phyloP scores from a whole-genome alignment of 2,888 invertebrate species.

The Dicyrtomina minuta region DNA sequence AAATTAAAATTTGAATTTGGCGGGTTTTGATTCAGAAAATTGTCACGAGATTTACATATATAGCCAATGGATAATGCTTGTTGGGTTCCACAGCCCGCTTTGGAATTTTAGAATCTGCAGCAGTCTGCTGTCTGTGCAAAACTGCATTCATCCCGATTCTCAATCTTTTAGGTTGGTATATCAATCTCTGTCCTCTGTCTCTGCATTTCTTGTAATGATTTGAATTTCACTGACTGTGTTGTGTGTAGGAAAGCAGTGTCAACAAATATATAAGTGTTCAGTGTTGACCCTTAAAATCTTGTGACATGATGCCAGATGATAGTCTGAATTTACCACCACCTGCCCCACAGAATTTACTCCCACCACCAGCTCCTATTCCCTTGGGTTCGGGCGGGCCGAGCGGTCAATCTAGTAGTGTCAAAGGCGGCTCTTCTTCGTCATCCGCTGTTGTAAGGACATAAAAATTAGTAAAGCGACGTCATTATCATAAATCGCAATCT shows the following conservation, averaged over 20 bases:
- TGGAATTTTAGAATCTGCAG: background rate
- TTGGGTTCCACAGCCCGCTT: background rate
- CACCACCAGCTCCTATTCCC: conserved; percentile 24
- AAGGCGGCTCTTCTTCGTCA: conserved; percentile 31
- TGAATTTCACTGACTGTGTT: too few relatives aligned
- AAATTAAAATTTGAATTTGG: conserved; percentile 2
- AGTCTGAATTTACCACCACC: conserved; percentile 26
- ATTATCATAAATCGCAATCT: too few relatives aligned
- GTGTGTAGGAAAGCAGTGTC: too few relatives aligned
- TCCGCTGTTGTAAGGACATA: conserved; percentile 36
- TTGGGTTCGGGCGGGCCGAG: conserved; percentile 28
- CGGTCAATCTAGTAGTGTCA: conserved; percentile 16
- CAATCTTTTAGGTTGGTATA: too few relatives aligned
- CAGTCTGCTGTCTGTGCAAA: background rate
- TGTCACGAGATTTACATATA: background rate
- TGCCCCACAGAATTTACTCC: conserved; percentile 15
- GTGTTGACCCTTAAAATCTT: background rate
- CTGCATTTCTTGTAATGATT: background rate
- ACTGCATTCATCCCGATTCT: background rate
- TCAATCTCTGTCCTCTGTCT: background rate
- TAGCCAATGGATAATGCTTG: background rate
- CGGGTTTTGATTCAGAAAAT: background rate
- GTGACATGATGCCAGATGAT: conserved; percentile 31
- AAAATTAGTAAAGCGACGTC: background rate
- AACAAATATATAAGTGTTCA: too few relatives aligned